Evolutionary conservation across 2,113 vertebrate species (phyloP), one percentile per base, ranked within the genome.

Genomic region (Catharus fuscescens): DNA sequence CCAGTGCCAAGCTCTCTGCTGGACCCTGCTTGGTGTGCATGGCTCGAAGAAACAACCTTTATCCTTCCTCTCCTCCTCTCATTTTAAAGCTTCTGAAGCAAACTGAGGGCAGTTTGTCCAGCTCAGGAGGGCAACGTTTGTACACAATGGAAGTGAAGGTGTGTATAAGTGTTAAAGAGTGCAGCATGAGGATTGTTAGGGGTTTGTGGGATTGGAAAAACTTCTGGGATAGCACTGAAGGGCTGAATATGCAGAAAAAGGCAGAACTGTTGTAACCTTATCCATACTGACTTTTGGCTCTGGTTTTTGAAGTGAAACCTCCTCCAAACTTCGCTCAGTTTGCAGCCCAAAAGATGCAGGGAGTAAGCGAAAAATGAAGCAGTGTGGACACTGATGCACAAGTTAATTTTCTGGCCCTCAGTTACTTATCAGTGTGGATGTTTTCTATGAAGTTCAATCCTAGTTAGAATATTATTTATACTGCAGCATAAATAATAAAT

Each of bases 11-110:
- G 23, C 20, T 44, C 20, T 12, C 62, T 34, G 19, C 45, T 52
- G 74, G 38, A n/a, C 18, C 62, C 29, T 4, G 29, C 1, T 0
- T 9, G 32, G 20, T 11, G 14, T 13, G 10, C 4, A 3, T 12
- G 53, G 10, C 31, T 80, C 8, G 1, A 24, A 31, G 38, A 50
- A 77, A 36, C 6, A 26, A 16, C 4, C 14, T 2, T 28, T 29
- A 18, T 8, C 64, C 28, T 53, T 50, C 32, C 16, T 12, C 31
- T 32, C 5, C 38, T 76, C 8, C 25, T 89, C 61, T 64, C 6
- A 2, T 59, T 48, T 59, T 10, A 53, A 26, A 32, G 25, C 23
- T 74, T 79, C 57, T 50, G 38, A 71, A 79, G 17, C 13, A 82
- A 66, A 31, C 4, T 36, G 66, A 59, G 18, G 12, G 5, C 12